A percentile compares a stretch with the other conserved stretches of the same genome.
These are phyloP conservation scores for Brachynemurus nebulosus DNA, from an alignment of 2,888 invertebrate species.

Conservation along the genomic window DNA sequence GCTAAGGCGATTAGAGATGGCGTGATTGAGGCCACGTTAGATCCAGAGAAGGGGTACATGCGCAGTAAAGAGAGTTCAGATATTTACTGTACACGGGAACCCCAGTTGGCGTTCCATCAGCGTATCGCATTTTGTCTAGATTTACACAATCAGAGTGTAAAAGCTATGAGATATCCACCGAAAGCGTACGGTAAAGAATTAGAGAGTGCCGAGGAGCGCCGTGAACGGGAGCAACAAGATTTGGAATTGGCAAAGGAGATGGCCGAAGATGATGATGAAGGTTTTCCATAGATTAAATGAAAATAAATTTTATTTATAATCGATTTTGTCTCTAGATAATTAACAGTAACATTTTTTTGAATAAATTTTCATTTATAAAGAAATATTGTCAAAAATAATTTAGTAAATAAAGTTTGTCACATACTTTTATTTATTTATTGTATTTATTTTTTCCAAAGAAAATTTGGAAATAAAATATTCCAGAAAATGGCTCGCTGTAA, in stretches of 20 bases:
- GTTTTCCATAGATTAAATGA: constrained; percentile 42
- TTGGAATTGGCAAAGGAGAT: constrained; percentile 98
- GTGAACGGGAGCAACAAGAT: constrained; percentile 95
- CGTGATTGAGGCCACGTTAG: constrained; percentile 93
- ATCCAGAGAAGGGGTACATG: constrained; percentile 93
- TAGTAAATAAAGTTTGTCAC: neutral
- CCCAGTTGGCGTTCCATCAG: constrained; percentile 91
- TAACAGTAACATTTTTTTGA: too few relatives aligned
- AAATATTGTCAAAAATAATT: too few relatives aligned
- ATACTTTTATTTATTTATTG: too few relatives aligned
- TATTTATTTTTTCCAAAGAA: too few relatives aligned
- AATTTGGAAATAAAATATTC: too few relatives aligned
- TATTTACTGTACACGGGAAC: constrained; percentile 92
- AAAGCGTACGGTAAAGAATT: constrained; percentile 97
- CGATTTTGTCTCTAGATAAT: too few relatives aligned
- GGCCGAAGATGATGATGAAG: constrained; percentile 98
- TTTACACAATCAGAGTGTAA: constrained; percentile 97
- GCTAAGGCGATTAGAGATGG: constrained; percentile 97
- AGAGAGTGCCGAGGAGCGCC: constrained; percentile 91
- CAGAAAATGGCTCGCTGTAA: too few relatives aligned
- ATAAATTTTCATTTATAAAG: too few relatives aligned
- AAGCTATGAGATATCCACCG: constrained; percentile 98
- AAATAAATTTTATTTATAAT: too few relatives aligned
- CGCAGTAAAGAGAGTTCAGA: constrained; percentile 95
- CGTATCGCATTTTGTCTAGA: constrained; percentile 95